These are phyloP conservation scores for Gadus chalcogrammus DNA, from an alignment of 2,113 vertebrate species.

Conservation along the genomic window DNA sequence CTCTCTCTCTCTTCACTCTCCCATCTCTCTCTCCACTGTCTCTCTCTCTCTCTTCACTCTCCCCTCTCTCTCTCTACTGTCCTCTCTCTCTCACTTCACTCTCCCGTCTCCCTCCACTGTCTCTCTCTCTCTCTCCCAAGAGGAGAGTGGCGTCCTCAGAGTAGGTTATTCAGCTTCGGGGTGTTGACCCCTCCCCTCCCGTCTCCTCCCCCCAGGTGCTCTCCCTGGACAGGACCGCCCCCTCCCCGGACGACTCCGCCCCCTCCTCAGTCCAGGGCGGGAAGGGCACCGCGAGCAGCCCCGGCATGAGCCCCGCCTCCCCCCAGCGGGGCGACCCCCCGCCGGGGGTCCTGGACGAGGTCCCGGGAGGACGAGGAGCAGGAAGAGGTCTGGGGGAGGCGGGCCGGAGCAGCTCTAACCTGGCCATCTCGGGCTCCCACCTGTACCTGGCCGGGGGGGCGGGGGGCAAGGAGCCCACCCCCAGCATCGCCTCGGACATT, in stretches of 20 bases:
- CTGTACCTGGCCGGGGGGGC: slow-evolving; percentile 62
- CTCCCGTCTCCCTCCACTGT: too few relatives aligned
- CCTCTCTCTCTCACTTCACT: too few relatives aligned
- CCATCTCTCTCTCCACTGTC: too few relatives aligned
- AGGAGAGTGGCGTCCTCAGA: too few relatives aligned
- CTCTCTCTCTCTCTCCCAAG: too few relatives aligned
- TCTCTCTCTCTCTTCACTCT: too few relatives aligned
- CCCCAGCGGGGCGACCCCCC: slow-evolving; percentile 17
- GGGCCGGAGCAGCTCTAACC: slow-evolving; percentile 78
- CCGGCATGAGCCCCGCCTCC: neutral
- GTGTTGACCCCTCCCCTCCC: too few relatives aligned
- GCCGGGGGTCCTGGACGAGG: slow-evolving; percentile 47
- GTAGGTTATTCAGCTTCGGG: too few relatives aligned
- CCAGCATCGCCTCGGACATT: slow-evolving; percentile 94
- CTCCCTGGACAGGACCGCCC: slow-evolving; percentile 70
- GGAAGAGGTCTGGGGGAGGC: slow-evolving; percentile 53
- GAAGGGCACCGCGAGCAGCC: slow-evolving; percentile 55
- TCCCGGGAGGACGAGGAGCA: slow-evolving; percentile 22
- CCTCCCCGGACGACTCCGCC: slow-evolving; percentile 60
- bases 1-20: neutral
- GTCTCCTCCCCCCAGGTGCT: slow-evolving; percentile 73
- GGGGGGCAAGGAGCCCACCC: slow-evolving; percentile 85
- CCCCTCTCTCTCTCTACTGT: too few relatives aligned
- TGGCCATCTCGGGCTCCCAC: slow-evolving; percentile 78
- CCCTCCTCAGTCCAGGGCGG: slow-evolving; percentile 81